Percentiles rank a stretch among this genome's conserved stretches.
These are phyloP conservation scores for Aphis gossypii DNA, from an alignment of 1,140 invertebrate species.

Conservation along the genomic window DNA sequence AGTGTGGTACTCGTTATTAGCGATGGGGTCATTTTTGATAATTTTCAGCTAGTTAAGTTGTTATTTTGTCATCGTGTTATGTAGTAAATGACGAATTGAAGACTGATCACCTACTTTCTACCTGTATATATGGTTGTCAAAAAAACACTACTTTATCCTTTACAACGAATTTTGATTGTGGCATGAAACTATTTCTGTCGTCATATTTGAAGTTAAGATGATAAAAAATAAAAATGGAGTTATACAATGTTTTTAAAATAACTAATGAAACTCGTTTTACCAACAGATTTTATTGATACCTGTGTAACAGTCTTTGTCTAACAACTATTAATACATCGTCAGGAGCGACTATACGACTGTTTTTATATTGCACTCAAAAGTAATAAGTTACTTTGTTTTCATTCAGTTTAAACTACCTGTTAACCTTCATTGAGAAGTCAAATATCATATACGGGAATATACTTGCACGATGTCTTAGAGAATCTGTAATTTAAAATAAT, in stretches of 20 bases:
- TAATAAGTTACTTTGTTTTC: background rate
- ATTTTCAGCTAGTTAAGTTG: background rate
- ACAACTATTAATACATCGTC: background rate
- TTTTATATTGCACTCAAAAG: background rate
- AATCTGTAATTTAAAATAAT: background rate
- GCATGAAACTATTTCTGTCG: background rate
- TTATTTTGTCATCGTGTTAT: background rate
- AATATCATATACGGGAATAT: background rate
- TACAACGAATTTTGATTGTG: background rate
- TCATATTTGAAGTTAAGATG: background rate
- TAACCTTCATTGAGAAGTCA: background rate
- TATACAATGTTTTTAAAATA: background rate
- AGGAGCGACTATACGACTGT: background rate
- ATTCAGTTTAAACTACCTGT: background rate
- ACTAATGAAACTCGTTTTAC: accelerated
- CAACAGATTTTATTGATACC: background rate
- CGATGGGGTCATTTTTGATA: background rate
- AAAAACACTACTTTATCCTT: background rate
- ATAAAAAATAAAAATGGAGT: background rate
- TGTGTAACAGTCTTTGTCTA: background rate
- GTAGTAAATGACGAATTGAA: background rate
- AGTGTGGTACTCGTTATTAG: too few species aligned
- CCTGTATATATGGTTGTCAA: background rate
- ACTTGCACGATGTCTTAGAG: background rate
- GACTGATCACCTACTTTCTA: background rate